Base-by-base conservation (phyloP, 2,797 vertebrate genomes). In the Sebastes taczanowskii region DNA sequence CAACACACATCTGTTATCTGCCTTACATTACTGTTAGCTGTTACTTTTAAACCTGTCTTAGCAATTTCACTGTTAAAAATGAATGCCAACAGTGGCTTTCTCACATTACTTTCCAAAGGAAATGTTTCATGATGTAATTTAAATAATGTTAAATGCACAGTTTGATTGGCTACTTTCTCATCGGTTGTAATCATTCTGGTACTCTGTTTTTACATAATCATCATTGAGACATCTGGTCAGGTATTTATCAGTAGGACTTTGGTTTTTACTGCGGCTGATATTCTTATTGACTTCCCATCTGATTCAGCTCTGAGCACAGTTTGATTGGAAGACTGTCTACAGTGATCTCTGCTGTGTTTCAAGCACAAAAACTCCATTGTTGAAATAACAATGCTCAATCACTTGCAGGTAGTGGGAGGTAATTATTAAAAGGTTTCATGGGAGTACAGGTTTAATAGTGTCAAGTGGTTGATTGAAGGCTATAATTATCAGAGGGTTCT, bases 21-120 rank as follows among this genome's bases (percentile, higher is more conserved):
- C 91, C 91, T 93, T 93, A 88, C 80, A 52, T 81, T 32, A 61
- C 18, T 58, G 22, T 62, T 82, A 60, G 38, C 72, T 82, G 52
- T 77, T 49, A 70, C 35, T 71, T 78, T 62, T 71, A 27, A 74
- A 78, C n/a, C 49, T 64, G 65, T 87, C 60, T 72, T 55, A 65
- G 64, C 35, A 34, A 29, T 82, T 74, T 79, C 58, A 79, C 60
- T 73, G 42, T 71, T 81, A 29, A 34, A 49, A 80, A 69, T 34
- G 27, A 70, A 84, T 29, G 60, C 83, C 79, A 52, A 68, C 22
- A 18, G 77, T 81, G 78, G 69, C 71, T 86, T 77, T 83, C 60
- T 73, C 72, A 77, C 52, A 67, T 74, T 13, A 59, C 61, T 68
- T 66, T 81, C 34, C 49, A 7, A 61, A 79, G n/a, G 13, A 69